Evolutionary conservation across 2,113 vertebrate species (phyloP), one percentile per base, ranked within the genome.

Genomic region (Boleophthalmus pectinirostris): DNA sequence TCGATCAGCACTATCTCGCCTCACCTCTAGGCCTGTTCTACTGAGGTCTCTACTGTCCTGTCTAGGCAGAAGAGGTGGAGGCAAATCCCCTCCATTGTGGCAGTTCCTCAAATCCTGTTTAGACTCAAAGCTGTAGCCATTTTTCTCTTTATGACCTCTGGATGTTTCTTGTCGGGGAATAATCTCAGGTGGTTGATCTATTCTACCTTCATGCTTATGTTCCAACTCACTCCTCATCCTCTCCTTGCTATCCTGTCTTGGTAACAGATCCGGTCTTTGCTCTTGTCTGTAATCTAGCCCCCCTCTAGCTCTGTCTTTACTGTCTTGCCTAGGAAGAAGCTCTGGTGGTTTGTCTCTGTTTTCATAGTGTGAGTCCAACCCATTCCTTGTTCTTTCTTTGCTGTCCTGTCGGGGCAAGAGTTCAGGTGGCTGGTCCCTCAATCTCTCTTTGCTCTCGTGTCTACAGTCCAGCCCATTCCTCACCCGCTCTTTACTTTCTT

Each of bases 1-100:
- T 61, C 86, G 74, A 79, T 94, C 93, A 70, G 92, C 93, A 80
- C 92, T 94, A 77, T 93, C 90, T 46, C 88, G 68, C 53, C 90
- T 85, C 70, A 80, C 77, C 74, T 94, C 91, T 0, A 92, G 84
- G 35, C 91, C 90, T 25, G 89, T 89, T 80, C 78, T 88, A 29
- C 80, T 81, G 53, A 87, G 47, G 33, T 93, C 92, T 73, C 92
- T 93, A 51, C 85, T 85, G 68, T 92, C 89, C 72, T 92, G 90
- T 24, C 89, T 87, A 61, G 88, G 82, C 24, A 91, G 58, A 35
- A 33, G 84, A 35, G 87, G 83, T 33, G 82, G 87, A 70, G 82
- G 86, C n/a, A 78, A 38, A 45, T 92, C 90, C 60, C 69, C 83
- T n/a, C 87, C 87, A 4, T 87, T 91, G 72, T 87, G 81, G 58